These are phyloP conservation scores for Alectoris magna DNA, from an alignment of 2,797 vertebrate genomes.

Conservation along the genomic window DNA sequence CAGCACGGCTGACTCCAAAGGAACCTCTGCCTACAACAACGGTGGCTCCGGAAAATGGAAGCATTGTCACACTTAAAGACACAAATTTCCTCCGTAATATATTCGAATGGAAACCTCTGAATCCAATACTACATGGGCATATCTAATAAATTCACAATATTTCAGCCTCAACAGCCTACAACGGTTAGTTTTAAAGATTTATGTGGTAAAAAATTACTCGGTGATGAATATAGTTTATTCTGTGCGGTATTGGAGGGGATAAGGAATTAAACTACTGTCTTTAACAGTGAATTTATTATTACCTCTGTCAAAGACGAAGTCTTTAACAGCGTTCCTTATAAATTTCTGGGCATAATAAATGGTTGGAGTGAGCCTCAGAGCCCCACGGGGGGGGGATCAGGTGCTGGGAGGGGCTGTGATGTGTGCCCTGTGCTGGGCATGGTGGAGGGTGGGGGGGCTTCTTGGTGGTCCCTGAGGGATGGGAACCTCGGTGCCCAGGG, in stretches of 20 bases:
- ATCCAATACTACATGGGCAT: constrained; percentile 79
- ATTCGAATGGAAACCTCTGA: constrained; percentile 81
- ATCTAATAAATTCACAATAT: constrained; percentile 84
- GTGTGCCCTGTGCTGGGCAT: too few relatives aligned
- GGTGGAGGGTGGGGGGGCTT: too few relatives aligned
- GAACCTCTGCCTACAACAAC: constrained; percentile 67
- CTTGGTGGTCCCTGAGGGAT: too few relatives aligned
- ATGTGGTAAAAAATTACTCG: constrained; percentile 82
- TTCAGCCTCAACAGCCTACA: constrained; percentile 82
- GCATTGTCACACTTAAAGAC: constrained; percentile 79
- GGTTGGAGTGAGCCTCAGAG: neutral
- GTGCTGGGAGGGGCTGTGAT: neutral
- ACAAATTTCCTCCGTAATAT: constrained; percentile 80
- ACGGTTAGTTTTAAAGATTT: constrained; percentile 81
- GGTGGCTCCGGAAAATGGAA: constrained; percentile 67
- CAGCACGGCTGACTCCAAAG: constrained; percentile 66
- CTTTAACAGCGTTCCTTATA: constrained; percentile 79
- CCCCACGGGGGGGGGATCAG: accelerated
- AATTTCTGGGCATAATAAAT: constrained; percentile 77
- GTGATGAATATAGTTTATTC: constrained; percentile 83
- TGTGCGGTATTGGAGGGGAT: constrained; percentile 79
- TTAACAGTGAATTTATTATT: constrained; percentile 84
- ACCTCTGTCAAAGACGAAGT: constrained; percentile 81
- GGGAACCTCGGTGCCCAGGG: too few relatives aligned
- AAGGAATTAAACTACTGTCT: constrained; percentile 83